A percentile compares a stretch with the other conserved stretches of the same genome.
Evolutionary conservation across 2,888 invertebrate genomes (phyloP).

Genomic region (Myopa testacea): DNA sequence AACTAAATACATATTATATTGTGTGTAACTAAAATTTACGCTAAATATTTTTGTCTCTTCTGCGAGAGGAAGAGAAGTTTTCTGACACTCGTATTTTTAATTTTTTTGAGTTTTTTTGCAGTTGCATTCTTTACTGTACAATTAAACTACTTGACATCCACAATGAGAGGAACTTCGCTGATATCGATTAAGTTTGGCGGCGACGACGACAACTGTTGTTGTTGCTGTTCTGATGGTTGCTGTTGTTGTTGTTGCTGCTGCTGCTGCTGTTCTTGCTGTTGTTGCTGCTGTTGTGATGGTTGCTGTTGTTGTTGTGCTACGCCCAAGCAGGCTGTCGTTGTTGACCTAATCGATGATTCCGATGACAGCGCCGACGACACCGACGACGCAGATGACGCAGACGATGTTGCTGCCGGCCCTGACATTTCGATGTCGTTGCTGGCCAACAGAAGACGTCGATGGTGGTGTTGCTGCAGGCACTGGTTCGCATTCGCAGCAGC

Average conservation of each 20-base stretch:
- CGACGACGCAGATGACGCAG: slow-evolving; percentile 57
- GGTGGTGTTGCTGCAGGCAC: slow-evolving; percentile 65
- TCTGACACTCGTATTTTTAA: slow-evolving; percentile 47
- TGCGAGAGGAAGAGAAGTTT: slow-evolving; percentile 35
- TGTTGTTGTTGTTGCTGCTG: slow-evolving; percentile 46
- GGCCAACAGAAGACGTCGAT: slow-evolving; percentile 58
- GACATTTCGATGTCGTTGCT: slow-evolving; percentile 51
- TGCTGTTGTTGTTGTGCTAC: slow-evolving; percentile 42
- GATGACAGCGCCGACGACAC: slow-evolving; percentile 47
- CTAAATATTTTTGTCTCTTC: slow-evolving; percentile 47
- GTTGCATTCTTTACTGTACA: slow-evolving; percentile 47
- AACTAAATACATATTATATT: slow-evolving; percentile 40
- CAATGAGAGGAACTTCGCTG: slow-evolving; percentile 68
- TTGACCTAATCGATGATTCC: slow-evolving; percentile 43
- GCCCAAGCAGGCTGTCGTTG: slow-evolving; percentile 35
- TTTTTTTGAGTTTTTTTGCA: slow-evolving; percentile 48
- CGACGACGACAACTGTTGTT: slow-evolving; percentile 55
- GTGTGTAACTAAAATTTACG: slow-evolving; percentile 46
- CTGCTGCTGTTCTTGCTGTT: slow-evolving; percentile 33
- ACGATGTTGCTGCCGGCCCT: slow-evolving; percentile 46
- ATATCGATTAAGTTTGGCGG: slow-evolving; percentile 68
- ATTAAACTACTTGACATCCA: slow-evolving; percentile 68
- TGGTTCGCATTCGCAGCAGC: slow-evolving; percentile 67
- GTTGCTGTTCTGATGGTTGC: slow-evolving; percentile 45
- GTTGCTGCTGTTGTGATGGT: slow-evolving; percentile 33